These are phyloP conservation scores for Mirza zaza DNA, from an alignment of 2,113 vertebrate genomes.

Conservation along the genomic window DNA sequence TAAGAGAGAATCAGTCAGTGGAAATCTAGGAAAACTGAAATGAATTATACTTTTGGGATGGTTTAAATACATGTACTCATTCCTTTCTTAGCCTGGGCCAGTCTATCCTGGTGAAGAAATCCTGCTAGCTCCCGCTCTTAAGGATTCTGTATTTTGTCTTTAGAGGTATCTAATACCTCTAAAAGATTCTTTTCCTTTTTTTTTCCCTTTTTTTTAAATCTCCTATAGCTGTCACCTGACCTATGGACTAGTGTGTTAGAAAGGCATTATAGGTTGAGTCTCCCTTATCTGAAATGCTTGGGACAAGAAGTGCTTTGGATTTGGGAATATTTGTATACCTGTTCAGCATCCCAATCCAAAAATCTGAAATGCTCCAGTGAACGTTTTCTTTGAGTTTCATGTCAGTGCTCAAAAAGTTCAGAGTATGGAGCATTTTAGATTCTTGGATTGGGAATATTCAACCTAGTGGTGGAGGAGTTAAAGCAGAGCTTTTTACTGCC, in stretches of 20 bases:
- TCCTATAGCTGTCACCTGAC: background rate
- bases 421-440: background rate
- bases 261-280: background rate
- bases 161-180: background rate
- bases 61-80: background rate
- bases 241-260: background rate
- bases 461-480: background rate
- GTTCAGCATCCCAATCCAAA: background rate
- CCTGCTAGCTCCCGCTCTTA: background rate
- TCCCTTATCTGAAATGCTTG: background rate
- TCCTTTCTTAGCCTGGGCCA: background rate
- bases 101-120: background rate
- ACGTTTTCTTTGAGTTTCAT: background rate
- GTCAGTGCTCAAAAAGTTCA: background rate
- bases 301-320: background rate
- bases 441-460: background rate
- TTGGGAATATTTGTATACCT: background rate
- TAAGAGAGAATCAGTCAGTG: background rate
- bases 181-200: background rate
- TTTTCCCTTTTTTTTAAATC: background rate
- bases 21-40: background rate
- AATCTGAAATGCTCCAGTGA: background rate
- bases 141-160: conserved; percentile 5
- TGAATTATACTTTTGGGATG: background rate
- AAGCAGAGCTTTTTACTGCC: background rate